These are phyloP conservation scores for Peromyscus nudipes DNA, from an alignment of 2,797 vertebrate genomes.

Conservation along the genomic window DNA sequence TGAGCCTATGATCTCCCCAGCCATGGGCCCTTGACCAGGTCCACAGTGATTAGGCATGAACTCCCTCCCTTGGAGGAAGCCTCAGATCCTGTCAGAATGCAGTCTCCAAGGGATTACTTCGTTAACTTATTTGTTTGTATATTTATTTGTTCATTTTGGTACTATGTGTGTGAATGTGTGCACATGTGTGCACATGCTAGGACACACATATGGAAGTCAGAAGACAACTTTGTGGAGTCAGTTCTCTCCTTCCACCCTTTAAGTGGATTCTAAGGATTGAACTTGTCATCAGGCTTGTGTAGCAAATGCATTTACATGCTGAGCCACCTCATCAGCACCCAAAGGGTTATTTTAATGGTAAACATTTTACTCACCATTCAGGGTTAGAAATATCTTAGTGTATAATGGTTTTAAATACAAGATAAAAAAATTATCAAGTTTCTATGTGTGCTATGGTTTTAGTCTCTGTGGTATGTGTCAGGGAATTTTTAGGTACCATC, in stretches of 20 bases:
- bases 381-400: slow-evolving; percentile 3
- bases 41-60: not conserved
- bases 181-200: not conserved
- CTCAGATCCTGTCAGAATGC: not conserved
- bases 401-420: slow-evolving; percentile 48
- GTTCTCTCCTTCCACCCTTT: not conserved
- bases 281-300: not conserved
- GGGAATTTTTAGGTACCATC: not conserved
- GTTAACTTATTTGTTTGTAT: not conserved
- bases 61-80: not conserved
- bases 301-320: not conserved
- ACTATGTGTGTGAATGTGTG: not conserved
- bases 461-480: not conserved
- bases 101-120: not conserved
- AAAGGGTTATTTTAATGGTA: slow-evolving; percentile 30
- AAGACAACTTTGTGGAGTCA: not conserved
- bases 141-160: not conserved
- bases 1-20: not conserved
- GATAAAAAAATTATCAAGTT: not conserved
- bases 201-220: not conserved
- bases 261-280: not conserved
- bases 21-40: not conserved
- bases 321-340: not conserved
- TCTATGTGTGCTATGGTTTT: not conserved
- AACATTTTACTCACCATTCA: slow-evolving; percentile 7